Conservation (phyloP, 1,140 invertebrate species). For the Euborellia annulipes region DNA sequence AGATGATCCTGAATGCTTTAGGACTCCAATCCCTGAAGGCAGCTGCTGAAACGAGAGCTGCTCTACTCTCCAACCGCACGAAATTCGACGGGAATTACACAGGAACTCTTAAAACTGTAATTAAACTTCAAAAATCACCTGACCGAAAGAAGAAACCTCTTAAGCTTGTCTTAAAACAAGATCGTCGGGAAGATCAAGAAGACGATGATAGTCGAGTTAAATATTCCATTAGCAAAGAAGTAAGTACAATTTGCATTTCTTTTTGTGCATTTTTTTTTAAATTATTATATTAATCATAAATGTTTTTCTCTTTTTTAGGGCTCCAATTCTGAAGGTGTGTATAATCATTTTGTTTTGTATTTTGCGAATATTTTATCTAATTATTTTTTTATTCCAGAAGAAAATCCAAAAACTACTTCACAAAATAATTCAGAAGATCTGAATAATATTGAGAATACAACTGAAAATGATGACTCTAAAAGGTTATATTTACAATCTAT, state of each 20-base stretch:
- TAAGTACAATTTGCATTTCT: slow-evolving; percentile 23
- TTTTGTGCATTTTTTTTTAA: not conserved
- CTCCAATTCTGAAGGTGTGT: too few species aligned
- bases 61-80: not conserved
- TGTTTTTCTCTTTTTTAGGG: too few species aligned
- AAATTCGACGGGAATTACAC: slow-evolving; percentile 36
- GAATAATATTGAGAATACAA: too few species aligned
- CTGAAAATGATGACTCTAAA: too few species aligned
- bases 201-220: slow-evolving; percentile 8
- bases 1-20: slow-evolving; percentile 42
- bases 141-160: slow-evolving; percentile 35
- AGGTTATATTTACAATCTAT: too few species aligned
- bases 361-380: too few species aligned
- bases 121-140: slow-evolving; percentile 43
- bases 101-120: slow-evolving; percentile 61
- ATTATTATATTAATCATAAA: too few species aligned
- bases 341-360: too few species aligned
- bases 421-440: too few species aligned
- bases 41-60: slow-evolving; percentile 32
- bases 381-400: too few species aligned
- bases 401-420: too few species aligned
- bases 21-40: slow-evolving; percentile 44
- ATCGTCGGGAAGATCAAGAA: slow-evolving; percentile 32
- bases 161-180: slow-evolving; percentile 58
- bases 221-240: slow-evolving; percentile 64